Conservation (phyloP, 2,797 vertebrate species). For the Capromys pilorides region DNA sequence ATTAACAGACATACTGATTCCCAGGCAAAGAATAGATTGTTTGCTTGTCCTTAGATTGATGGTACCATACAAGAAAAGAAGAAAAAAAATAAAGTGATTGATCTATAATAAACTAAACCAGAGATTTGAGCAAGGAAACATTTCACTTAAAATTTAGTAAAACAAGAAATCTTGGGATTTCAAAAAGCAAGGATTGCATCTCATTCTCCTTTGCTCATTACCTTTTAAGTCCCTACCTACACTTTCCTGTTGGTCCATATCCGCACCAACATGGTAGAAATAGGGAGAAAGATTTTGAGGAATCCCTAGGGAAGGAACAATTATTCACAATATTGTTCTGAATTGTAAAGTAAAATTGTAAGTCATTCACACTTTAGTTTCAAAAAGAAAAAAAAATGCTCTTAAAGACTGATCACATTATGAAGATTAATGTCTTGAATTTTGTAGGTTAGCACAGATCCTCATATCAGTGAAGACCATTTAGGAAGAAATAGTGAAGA, state of each 20-base stretch:
- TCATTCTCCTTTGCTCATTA: neutral
- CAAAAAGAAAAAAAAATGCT: slow-evolving; percentile 69
- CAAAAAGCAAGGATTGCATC: neutral
- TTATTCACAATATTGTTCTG: slow-evolving; percentile 38
- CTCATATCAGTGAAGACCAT: slow-evolving; percentile 70
- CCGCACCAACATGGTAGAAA: neutral
- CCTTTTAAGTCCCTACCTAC: neutral
- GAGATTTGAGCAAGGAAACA: slow-evolving; percentile 50
- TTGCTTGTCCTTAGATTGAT: slow-evolving; percentile 74
- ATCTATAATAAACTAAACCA: slow-evolving; percentile 56
- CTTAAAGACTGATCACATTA: slow-evolving; percentile 68
- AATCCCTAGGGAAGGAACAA: slow-evolving; percentile 7
- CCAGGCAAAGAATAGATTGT: slow-evolving; percentile 70
- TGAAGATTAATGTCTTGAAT: slow-evolving; percentile 53
- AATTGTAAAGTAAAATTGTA: slow-evolving; percentile 73
- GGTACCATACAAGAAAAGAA: slow-evolving; percentile 57
- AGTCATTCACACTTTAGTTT: slow-evolving; percentile 58
- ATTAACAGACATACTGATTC: slow-evolving; percentile 62
- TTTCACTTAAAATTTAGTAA: slow-evolving; percentile 48
- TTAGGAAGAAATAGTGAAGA: slow-evolving; percentile 73
- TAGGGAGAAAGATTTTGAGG: neutral
- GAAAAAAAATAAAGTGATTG: slow-evolving; percentile 42
- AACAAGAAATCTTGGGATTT: slow-evolving; percentile 1
- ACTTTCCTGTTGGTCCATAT: neutral
- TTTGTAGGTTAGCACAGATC: slow-evolving; percentile 59